Base-by-base conservation (phyloP, 2,797 vertebrate genomes). In the Graptemys geographica region DNA sequence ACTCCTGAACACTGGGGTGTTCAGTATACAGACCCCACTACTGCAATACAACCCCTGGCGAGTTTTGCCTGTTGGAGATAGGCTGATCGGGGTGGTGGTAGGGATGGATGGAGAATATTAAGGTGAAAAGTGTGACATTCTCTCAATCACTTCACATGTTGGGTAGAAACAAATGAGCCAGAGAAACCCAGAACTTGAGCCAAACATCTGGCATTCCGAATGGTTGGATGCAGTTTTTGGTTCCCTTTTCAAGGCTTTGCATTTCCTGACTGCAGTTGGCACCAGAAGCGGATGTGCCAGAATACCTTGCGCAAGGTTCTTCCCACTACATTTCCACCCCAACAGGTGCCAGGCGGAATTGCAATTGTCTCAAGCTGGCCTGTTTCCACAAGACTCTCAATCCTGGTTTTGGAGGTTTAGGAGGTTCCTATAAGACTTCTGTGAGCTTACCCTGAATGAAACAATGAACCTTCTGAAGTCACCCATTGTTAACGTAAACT, bases 381-480 rank as follows among this genome's bases (percentile, higher is more conserved):
- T 72, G 37, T 72, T 41, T 23, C 69, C 59, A 62, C 31, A 62
- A 62, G 59, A 33, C 8, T 55, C 8, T 55, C 9, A 25, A 55
- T 55, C 23, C 55, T 2, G 23, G 21, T 55, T 72, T 41, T 72
- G 37, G 37, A 41, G 5, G 11, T n/a, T 41, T 41, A 25, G 37
- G 9, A 11, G 2, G n/a, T 72, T 72, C 21, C 5, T 72, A 72
- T 41, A 53, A 89, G 69, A 33, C 90, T 37, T 41, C 69, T 78
- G 76, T 87, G 84, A 90, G 90, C 90, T 95, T 86, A 90, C 92
- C 85, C 90, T 82, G 83, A 96, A 93, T 89, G 92, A 83, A 80
- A 55, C 11, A 55, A 55, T 55, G 12, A 88, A 79, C 83, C 80
- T 94, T 93, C 41, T 49, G 88, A 96, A 87, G 95, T 96, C 94